Evolutionary conservation across 2,113 vertebrate species (phyloP).

Genomic region (Lontra canadensis): DNA sequence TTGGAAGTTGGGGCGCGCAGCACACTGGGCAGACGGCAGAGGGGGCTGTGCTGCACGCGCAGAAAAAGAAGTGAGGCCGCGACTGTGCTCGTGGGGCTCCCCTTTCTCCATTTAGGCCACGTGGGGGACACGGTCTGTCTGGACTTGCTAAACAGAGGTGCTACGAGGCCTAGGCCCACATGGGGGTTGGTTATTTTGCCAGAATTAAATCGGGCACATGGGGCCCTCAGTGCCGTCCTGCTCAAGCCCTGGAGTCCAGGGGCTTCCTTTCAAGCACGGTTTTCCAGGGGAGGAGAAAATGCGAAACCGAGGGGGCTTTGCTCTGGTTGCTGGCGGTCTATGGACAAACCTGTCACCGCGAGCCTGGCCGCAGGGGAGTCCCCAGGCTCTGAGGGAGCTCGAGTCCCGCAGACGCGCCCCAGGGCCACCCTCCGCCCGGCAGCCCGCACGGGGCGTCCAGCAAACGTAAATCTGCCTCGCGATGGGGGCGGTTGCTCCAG

Average conservation of each 20-base stretch:
- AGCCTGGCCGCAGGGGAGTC: too few species aligned
- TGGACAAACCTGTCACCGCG: neutral
- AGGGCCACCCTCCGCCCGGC: too few species aligned
- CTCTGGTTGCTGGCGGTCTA: neutral
- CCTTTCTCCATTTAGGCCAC: too few species aligned
- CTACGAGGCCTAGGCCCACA: too few species aligned
- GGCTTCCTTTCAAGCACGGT: too few species aligned
- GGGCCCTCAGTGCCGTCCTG: too few species aligned
- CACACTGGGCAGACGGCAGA: too few species aligned
- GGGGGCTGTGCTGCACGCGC: too few species aligned
- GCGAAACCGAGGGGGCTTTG: neutral
- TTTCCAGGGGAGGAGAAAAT: neutral
- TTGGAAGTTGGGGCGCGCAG: neutral
- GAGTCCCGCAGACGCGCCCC: neutral
- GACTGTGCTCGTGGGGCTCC: fast-evolving
- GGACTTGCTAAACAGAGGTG: neutral
- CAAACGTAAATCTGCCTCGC: fast-evolving
- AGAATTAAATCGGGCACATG: neutral
- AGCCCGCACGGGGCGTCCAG: neutral
- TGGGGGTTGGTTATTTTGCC: neutral
- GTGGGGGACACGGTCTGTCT: too few species aligned
- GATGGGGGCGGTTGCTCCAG: fast-evolving
- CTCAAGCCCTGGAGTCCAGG: too few species aligned
- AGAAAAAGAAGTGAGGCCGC: too few species aligned
- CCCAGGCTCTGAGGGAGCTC: neutral